These are phyloP conservation scores for Dicerorhinus sumatrensis DNA, from an alignment of 2,113 vertebrate species.

Conservation along the genomic window DNA sequence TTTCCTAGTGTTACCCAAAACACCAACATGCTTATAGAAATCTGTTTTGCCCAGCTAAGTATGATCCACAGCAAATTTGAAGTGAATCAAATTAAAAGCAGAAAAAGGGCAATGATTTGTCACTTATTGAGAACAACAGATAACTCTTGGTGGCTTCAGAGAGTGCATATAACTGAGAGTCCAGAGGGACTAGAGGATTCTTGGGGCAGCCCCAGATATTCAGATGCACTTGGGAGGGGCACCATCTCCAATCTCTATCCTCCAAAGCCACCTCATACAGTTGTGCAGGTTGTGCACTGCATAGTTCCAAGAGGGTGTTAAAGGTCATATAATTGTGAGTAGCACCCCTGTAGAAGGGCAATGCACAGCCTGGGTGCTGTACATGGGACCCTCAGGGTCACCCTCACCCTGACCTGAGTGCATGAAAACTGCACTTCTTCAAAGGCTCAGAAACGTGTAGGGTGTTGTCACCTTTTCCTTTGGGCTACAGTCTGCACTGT, in stretches of 20 bases:
- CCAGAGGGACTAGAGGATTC: too few species aligned
- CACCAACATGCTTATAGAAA: neutral
- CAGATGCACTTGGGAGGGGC: too few species aligned
- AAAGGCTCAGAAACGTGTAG: neutral
- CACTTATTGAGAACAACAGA: neutral
- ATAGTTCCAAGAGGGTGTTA: neutral
- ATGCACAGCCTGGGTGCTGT: neutral
- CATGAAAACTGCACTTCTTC: neutral
- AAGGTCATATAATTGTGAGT: too few species aligned
- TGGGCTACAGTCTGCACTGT: accelerated
- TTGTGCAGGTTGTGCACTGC: neutral
- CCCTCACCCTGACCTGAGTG: neutral
- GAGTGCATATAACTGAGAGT: neutral
- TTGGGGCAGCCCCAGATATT: neutral
- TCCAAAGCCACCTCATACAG: neutral
- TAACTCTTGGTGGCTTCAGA: too few species aligned
- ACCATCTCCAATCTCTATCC: neutral
- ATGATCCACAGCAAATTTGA: neutral
- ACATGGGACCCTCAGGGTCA: neutral
- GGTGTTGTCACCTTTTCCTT: neutral
- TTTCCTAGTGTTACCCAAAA: neutral
- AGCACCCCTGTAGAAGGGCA: neutral
- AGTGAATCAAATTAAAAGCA: neutral
- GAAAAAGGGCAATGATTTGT: neutral
- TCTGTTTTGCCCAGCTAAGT: neutral